Base-by-base conservation (phyloP, 2,113 vertebrate genomes). In the Hiodon tergisus region DNA sequence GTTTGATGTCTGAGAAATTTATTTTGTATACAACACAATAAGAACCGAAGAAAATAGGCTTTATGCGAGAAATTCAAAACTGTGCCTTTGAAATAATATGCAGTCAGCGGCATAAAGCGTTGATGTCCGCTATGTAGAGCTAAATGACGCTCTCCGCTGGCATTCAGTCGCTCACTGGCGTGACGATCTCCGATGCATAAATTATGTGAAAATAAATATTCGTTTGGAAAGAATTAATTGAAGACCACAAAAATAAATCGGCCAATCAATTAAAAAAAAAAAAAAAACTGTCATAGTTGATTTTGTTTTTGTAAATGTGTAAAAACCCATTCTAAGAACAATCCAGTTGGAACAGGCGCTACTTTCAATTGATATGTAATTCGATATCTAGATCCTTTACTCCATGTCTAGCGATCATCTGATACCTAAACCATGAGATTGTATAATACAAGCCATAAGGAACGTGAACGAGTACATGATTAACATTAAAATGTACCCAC, bases 391-490 rank as follows among this genome's bases (percentile, higher is more conserved):
- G 31, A 31, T 31, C 31, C 31, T 31, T 31, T 31, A 31, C 31
- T 31, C 31, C 31, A 31, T 31, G 31, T 31, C 31, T 31, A 31
- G 31, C 31, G 31, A 31, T 31, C 31, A 31, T 31, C 31, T 31
- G 31, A 31, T 31, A 31, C 31, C 31, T 31, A 31, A 31, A 2
- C 31, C 31, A 31, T 31, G 31, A 31, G 31, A 31, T 31, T 31
- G 31, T 31, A 1, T 2, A 31, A 31, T 31, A 31, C 31, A 31
- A 31, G 31, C 31, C 31, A 31, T 2, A 14, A 67, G 57, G 55
- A 72, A 73, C 63, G 73, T 74, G 10, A 11, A 48, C 52, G 11
- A 69, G 47, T 80, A 74, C 80, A 83, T 81, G 82, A 77, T 83
- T 78, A 77, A 70, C 70, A 76, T 79, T 74, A 61, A 57, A 72